Percentiles rank a stretch among this genome's conserved stretches.
phyloP scores from a whole-genome alignment of 2,113 vertebrate species.

The Apus apus region DNA sequence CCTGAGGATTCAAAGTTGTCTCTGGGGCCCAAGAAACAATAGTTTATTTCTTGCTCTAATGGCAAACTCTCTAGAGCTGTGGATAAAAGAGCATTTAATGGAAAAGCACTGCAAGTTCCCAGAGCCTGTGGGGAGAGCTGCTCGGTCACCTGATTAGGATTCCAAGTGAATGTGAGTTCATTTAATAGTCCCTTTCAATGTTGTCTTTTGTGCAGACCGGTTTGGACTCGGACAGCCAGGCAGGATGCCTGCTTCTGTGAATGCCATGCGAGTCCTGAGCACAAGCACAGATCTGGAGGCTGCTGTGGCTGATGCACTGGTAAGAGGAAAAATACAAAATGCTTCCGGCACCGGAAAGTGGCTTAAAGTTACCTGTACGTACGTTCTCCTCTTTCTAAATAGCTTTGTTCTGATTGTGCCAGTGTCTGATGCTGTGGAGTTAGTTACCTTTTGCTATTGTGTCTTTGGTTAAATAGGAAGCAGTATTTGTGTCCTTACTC shows the following conservation, averaged over 20 bases:
- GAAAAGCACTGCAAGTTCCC: slow-evolving; percentile 49
- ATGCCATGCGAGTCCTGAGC: slow-evolving; percentile 94
- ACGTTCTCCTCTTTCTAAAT: slow-evolving; percentile 45
- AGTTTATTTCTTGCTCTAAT: slow-evolving; percentile 11
- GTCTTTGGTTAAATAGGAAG: background rate
- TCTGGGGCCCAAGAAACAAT: background rate
- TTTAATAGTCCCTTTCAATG: slow-evolving; percentile 66
- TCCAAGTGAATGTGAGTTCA: slow-evolving; percentile 46
- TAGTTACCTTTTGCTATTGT: background rate
- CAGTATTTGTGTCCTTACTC: background rate
- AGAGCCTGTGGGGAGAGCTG: slow-evolving; percentile 20
- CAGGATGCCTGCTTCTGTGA: slow-evolving; percentile 91
- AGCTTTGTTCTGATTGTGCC: slow-evolving; percentile 18
- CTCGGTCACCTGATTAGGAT: slow-evolving; percentile 42
- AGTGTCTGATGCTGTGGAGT: slow-evolving; percentile 7
- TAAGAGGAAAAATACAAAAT: slow-evolving; percentile 78
- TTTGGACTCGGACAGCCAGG: slow-evolving; percentile 93
- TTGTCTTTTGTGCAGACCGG: slow-evolving; percentile 85
- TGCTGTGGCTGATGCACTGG: slow-evolving; percentile 96
- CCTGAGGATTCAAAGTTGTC: background rate
- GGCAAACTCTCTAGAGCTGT: background rate
- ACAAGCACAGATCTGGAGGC: slow-evolving; percentile 97
- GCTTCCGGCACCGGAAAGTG: slow-evolving; percentile 53
- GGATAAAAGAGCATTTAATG: slow-evolving; percentile 10
- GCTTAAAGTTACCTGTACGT: slow-evolving; percentile 59